Evolutionary conservation across 2,113 vertebrate species (phyloP).

Genomic region (Colaptes auratus): DNA sequence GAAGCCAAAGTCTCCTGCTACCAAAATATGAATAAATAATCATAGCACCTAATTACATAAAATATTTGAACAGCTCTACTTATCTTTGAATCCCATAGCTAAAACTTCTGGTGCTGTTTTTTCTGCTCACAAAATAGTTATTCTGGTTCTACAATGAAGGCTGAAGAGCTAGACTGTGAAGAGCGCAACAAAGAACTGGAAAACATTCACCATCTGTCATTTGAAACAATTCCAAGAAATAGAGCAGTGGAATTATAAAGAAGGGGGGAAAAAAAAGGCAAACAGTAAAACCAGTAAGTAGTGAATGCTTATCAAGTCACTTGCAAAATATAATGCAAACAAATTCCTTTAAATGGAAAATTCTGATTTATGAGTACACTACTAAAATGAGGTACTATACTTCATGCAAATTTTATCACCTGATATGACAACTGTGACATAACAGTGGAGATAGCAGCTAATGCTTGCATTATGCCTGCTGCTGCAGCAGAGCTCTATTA

Average conservation of each 20-base stretch:
- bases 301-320: not conserved
- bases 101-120: not conserved
- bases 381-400: not conserved
- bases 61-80: not conserved
- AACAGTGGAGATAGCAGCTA: not conserved
- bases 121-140: not conserved
- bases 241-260: not conserved
- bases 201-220: constrained; percentile 35
- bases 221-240: constrained; percentile 22
- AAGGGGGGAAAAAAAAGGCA: not conserved
- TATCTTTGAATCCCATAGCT: not conserved
- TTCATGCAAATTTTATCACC: not conserved
- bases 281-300: not conserved
- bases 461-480: not conserved
- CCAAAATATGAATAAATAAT: not conserved
- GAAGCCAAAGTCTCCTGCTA: not conserved
- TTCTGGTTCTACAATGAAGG: not conserved
- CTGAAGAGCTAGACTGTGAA: constrained; percentile 11
- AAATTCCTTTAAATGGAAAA: not conserved
- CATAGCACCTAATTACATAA: not conserved
- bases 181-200: constrained; percentile 18
- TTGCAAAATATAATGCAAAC: not conserved
- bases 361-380: not conserved
- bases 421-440: not conserved
- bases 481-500: not conserved